Base-by-base conservation (phyloP, 2,113 vertebrate genomes). In the Acrocephalus kingi region DNA sequence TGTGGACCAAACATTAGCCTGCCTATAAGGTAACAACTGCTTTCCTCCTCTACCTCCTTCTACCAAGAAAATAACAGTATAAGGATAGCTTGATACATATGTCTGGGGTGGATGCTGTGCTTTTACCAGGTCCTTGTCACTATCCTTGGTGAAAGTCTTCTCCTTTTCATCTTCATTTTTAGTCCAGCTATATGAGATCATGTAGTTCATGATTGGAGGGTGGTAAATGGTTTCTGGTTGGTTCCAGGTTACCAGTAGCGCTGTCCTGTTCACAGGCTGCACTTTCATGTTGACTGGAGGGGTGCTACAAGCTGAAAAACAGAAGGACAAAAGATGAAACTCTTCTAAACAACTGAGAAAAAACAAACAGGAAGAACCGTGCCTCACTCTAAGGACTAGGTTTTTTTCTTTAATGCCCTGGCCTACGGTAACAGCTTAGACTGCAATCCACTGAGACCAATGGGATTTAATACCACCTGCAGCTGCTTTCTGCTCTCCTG, bases 171-270 rank as follows among this genome's bases (percentile, higher is more conserved):
- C 99, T 59, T 99, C 99, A 5, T 99, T 99, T 97, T 99, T 98
- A 68, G 99, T 99, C 99, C 99, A 99, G 98, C 99, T 99, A 94
- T 99, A 99, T 62, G 99, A 99, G 94, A 99, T 98, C 98, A 99
- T 98, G 97, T 99, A 99, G 97, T 98, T 99, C 96, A 99, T 98
- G 97, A 99, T 99, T 3, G 99, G 99, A 5, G 99, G 99, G 84
- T 99, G 99, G 97, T 99, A 99, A 97, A 98, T 97, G 90, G 97
- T 97, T 97, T 99, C 99, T 0, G 99, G 99, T 37, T 97, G 98
- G 63, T 99, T 98, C 99, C 99, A 99, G 87, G 99, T 98, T 39
- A 99, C 99, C 89, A 99, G 97, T 80, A 99, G 97, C 0, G 99
- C 98, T 0, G 99, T 99, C 96, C 97, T 97, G 95, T 99, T 99